phyloP scores from a whole-genome alignment of 2,888 invertebrate genomes.

The Capitulum mitella region DNA sequence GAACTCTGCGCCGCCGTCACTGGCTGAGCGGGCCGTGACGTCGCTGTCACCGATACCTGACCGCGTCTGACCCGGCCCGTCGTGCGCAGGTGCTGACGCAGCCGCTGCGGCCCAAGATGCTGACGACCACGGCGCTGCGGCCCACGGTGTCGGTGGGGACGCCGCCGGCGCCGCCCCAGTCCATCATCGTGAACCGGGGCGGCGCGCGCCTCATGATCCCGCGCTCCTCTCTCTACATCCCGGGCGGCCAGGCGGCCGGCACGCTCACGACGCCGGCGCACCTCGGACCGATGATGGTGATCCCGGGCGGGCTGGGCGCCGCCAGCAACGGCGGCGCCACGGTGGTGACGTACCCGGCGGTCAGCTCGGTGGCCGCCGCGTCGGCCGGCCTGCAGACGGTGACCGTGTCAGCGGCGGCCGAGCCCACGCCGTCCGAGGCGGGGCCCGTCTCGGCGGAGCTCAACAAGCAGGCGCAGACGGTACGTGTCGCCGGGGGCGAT shows the following conservation, averaged over 20 bases:
- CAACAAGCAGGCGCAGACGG: conserved; percentile 55
- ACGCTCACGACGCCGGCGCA: background rate
- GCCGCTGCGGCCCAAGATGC: conserved; percentile 8
- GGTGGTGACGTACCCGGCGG: background rate
- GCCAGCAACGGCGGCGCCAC: background rate
- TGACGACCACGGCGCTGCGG: background rate
- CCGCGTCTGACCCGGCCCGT: too few relatives aligned
- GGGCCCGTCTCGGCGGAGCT: conserved; percentile 49
- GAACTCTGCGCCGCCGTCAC: too few relatives aligned
- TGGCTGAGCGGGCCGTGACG: too few relatives aligned
- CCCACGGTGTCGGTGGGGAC: background rate
- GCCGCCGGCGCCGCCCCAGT: background rate
- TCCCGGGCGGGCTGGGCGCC: conserved; percentile 14
- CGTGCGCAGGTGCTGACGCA: background rate
- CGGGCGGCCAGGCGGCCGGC: background rate
- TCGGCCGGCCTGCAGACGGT: background rate
- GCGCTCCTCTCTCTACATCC: conserved; percentile 6
- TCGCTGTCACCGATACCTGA: too few relatives aligned
- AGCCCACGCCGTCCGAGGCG: conserved; percentile 25
- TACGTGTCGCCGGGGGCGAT: conserved; percentile 38
- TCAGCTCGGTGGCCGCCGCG: background rate
- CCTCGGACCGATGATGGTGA: conserved; percentile 15
- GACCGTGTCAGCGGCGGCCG: background rate
- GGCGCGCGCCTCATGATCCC: conserved; percentile 20
- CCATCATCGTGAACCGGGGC: background rate